Percentiles rank a stretch among this genome's conserved stretches.
Conservation (phyloP, 1,140 invertebrate genomes). For the Palaemon carinicauda region DNA sequence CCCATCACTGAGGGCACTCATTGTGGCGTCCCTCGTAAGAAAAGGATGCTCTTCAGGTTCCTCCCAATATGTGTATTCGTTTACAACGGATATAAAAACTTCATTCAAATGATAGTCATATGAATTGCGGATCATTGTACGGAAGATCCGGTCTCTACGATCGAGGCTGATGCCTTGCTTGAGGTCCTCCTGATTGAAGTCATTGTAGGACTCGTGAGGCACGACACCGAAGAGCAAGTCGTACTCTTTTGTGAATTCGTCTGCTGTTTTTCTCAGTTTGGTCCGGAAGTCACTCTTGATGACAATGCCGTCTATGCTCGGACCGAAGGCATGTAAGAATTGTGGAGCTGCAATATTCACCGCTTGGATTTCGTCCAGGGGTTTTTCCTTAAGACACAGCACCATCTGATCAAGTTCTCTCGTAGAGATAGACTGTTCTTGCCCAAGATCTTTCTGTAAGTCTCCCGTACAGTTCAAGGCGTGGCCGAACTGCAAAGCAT, state of each 20-base stretch:
- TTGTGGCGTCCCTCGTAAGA: conserved; percentile 89
- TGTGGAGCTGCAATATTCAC: conserved; percentile 49
- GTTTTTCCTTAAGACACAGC: conserved; percentile 58
- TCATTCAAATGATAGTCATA: conserved; percentile 94
- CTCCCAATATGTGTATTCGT: conserved; percentile 98
- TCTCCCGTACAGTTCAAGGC: conserved; percentile 51
- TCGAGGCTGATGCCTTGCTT: conserved; percentile 93
- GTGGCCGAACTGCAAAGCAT: conserved; percentile 79
- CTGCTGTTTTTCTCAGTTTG: conserved; percentile 46
- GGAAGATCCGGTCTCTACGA: conserved; percentile 86
- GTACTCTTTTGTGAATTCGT: conserved; percentile 62
- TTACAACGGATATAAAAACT: conserved; percentile 95
- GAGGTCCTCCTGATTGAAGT: conserved; percentile 67
- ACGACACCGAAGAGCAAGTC: conserved; percentile 72
- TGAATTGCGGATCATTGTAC: conserved; percentile 92
- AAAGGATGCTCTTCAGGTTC: conserved; percentile 89
- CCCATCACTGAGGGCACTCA: conserved; percentile 91
- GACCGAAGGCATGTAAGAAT: conserved; percentile 79
- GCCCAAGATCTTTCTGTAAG: neutral
- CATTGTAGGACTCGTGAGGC: conserved; percentile 68
- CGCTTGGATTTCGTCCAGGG: conserved; percentile 52
- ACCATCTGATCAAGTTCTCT: conserved; percentile 58
- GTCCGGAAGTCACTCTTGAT: conserved; percentile 71
- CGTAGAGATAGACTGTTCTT: conserved; percentile 27
- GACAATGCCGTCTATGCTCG: conserved; percentile 82